Evolutionary conservation across 2,797 vertebrate genomes (phyloP).

Genomic region (Clarias laeviceps): DNA sequence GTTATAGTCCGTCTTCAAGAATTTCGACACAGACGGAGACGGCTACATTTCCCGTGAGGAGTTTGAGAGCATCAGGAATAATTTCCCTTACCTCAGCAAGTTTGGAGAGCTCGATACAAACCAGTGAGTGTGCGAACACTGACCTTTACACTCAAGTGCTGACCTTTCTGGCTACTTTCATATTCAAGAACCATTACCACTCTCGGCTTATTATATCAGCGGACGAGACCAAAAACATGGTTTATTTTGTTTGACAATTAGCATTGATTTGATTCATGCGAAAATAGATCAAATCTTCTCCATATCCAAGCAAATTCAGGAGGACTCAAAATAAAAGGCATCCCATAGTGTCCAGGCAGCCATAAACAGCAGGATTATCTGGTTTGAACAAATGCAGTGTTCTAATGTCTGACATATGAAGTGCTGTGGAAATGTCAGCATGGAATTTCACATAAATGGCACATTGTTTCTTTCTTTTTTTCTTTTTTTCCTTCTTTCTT

Average conservation of each 20-base stretch:
- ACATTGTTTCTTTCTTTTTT: too few species aligned
- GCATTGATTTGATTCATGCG: background rate
- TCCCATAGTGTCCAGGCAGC: background rate
- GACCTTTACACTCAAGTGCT: background rate
- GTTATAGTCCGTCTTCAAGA: slow-evolving; percentile 86
- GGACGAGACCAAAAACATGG: background rate
- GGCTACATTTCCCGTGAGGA: slow-evolving; percentile 87
- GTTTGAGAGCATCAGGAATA: slow-evolving; percentile 85
- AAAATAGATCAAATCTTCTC: background rate
- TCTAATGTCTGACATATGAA: background rate
- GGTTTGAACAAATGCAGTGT: background rate
- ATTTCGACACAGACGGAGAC: slow-evolving; percentile 84
- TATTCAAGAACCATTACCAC: background rate
- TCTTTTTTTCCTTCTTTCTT: too few species aligned
- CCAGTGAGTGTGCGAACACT: slow-evolving; percentile 65
- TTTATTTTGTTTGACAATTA: background rate
- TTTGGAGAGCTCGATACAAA: slow-evolving; percentile 79
- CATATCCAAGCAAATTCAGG: background rate
- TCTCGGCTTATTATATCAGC: background rate
- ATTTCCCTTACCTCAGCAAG: slow-evolving; percentile 88
- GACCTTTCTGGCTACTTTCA: background rate
- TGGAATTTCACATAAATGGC: background rate
- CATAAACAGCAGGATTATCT: background rate
- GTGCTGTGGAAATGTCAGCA: background rate
- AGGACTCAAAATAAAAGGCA: background rate